A percentile compares a stretch with the other conserved stretches of the same genome.
Conservation (phyloP, 2,113 vertebrate species). For the Pituophis catenifer region DNA sequence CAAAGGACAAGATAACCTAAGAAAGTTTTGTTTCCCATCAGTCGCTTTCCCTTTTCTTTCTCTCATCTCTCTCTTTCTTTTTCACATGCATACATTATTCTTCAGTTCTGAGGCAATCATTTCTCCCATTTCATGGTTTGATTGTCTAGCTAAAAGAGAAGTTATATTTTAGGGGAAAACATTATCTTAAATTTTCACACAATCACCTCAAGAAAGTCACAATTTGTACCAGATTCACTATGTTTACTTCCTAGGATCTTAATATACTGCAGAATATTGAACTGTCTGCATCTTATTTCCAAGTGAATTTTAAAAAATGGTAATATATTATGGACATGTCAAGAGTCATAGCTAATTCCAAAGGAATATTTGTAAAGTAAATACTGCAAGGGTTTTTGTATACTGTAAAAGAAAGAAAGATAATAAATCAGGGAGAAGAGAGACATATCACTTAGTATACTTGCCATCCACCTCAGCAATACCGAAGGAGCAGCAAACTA, state of each 20-base stretch:
- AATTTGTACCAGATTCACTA: neutral
- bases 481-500: neutral
- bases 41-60: neutral
- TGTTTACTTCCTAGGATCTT: neutral
- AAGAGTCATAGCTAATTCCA: neutral
- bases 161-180: neutral
- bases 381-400: neutral
- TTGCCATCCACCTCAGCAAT: neutral
- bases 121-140: neutral
- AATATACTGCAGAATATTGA: neutral
- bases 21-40: neutral
- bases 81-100: neutral
- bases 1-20: slow-evolving; percentile 40
- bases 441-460: neutral
- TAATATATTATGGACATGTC: neutral
- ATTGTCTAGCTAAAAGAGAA: neutral
- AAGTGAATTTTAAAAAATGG: accelerated
- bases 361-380: neutral
- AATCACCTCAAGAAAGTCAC: neutral
- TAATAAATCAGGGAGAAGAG: neutral
- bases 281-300: neutral
- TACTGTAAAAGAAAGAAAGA: neutral
- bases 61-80: neutral
- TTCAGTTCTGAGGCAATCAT: neutral
- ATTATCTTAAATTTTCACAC: neutral